These are phyloP conservation scores for Pollimyrus isidori DNA, from an alignment of 2,113 vertebrate species.

Conservation along the genomic window DNA sequence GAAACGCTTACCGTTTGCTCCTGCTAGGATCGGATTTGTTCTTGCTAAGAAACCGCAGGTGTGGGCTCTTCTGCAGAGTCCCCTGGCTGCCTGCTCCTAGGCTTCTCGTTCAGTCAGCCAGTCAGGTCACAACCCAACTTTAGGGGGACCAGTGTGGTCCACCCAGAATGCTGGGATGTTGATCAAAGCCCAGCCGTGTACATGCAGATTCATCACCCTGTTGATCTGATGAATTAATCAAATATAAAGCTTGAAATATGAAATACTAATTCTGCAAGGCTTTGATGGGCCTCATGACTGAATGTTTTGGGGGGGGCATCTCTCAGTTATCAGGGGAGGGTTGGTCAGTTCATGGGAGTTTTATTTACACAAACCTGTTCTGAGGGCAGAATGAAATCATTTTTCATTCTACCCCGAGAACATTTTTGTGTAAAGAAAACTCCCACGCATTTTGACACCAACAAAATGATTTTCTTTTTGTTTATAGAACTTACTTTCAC, in stretches of 20 bases:
- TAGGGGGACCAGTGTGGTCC: not conserved
- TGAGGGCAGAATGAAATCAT: not conserved
- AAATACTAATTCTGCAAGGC: not conserved
- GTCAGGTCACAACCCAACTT: not conserved
- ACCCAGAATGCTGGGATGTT: not conserved
- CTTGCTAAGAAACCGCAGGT: not conserved
- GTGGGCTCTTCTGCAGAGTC: not conserved
- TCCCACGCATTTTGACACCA: not conserved
- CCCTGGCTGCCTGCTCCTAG: not conserved
- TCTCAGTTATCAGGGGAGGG: not conserved
- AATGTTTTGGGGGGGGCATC: not conserved
- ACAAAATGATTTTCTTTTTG: not conserved
- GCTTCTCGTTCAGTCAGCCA: not conserved
- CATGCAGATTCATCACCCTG: not conserved
- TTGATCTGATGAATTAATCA: not conserved
- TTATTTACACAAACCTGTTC: not conserved
- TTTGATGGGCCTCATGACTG: not conserved
- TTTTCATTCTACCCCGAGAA: not conserved
- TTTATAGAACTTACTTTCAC: slow-evolving; percentile 82
- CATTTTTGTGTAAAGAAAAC: not conserved
- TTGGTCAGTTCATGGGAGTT: not conserved
- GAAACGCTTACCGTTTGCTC: not conserved
- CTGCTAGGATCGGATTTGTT: not conserved
- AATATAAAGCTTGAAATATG: not conserved
- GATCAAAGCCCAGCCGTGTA: not conserved